Percentiles rank a stretch among this genome's conserved stretches.
These are phyloP conservation scores for Cliona cf. orientalis DNA, from an alignment of 37 sponge, comb jelly and placozoan genomes.

Conservation along the genomic window DNA sequence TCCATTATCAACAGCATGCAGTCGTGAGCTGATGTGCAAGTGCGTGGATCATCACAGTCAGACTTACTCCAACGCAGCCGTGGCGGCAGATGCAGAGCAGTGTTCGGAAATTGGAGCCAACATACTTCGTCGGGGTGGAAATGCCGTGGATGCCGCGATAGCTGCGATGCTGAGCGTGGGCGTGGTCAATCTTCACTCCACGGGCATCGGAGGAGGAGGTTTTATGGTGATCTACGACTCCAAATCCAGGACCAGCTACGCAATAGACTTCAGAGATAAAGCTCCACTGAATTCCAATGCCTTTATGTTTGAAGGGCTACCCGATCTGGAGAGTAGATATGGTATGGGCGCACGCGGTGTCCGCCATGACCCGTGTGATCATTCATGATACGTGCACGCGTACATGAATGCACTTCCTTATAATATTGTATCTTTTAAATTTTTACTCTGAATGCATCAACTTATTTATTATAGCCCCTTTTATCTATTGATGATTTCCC, in stretches of 20 bases:
- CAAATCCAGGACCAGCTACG: conserved; percentile 17
- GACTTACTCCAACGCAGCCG: conserved; percentile 73
- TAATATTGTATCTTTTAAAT: no score
- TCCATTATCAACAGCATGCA: no score
- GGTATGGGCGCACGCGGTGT: neutral
- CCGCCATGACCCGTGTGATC: neutral
- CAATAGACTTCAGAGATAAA: conserved; percentile 82
- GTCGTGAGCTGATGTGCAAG: no score
- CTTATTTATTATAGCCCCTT: no score
- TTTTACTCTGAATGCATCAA: no score
- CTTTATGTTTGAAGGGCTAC: neutral
- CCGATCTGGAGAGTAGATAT: neutral
- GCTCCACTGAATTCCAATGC: conserved; percentile 65
- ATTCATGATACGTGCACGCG: neutral
- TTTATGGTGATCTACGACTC: conserved; percentile 87
- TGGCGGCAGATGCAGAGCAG: conserved; percentile 77
- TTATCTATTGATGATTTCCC: no score
- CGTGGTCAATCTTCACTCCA: conserved; percentile 82
- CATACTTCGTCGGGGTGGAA: conserved; percentile 70
- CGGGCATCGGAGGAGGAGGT: conserved; percentile 95
- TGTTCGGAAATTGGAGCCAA: conserved; percentile 80
- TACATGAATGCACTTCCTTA: no score
- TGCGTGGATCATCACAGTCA: no score
- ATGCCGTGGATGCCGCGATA: conserved; percentile 91
- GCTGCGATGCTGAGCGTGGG: conserved; percentile 86